Conservation (phyloP, 2,113 vertebrate species). For the Syngnathus typhle region DNA sequence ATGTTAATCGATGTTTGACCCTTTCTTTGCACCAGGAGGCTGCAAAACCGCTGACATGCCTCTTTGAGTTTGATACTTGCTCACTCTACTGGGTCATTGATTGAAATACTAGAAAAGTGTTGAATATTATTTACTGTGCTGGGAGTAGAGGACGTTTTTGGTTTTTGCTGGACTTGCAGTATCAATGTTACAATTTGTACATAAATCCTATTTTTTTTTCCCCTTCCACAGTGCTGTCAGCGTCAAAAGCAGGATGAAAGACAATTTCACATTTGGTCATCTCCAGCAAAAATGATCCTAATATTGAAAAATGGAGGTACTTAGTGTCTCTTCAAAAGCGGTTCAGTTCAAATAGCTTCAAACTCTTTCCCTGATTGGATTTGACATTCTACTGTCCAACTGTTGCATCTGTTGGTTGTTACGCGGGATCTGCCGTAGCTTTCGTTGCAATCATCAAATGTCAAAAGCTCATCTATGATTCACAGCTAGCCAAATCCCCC, state of each 20-base stretch:
- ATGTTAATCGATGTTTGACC: conserved; percentile 94
- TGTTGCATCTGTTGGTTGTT: neutral
- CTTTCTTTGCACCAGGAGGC: conserved; percentile 62
- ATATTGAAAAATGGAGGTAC: too few relatives aligned
- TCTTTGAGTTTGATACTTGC: conserved; percentile 21
- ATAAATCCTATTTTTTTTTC: too few relatives aligned
- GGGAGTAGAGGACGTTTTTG: too few relatives aligned
- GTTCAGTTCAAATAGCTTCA: neutral
- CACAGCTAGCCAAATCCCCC: conserved; percentile 31
- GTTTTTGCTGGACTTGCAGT: too few relatives aligned
- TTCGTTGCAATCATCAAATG: conserved; percentile 10
- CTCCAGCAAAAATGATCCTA: too few relatives aligned
- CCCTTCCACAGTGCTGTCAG: too few relatives aligned
- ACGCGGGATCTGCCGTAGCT: neutral
- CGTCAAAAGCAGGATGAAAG: too few relatives aligned
- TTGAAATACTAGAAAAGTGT: neutral
- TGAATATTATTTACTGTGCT: neutral
- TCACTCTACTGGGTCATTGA: neutral
- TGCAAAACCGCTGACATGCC: conserved; percentile 50
- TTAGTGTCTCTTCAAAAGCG: neutral
- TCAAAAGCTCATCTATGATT: conserved; percentile 39
- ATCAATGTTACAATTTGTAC: too few relatives aligned
- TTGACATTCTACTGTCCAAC: neutral
- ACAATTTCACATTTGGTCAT: too few relatives aligned
- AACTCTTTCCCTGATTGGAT: neutral